Percentiles rank a stretch among this genome's conserved stretches.
These are phyloP conservation scores for Stercorarius parasiticus DNA, from an alignment of 2,113 vertebrate genomes.

Conservation along the genomic window DNA sequence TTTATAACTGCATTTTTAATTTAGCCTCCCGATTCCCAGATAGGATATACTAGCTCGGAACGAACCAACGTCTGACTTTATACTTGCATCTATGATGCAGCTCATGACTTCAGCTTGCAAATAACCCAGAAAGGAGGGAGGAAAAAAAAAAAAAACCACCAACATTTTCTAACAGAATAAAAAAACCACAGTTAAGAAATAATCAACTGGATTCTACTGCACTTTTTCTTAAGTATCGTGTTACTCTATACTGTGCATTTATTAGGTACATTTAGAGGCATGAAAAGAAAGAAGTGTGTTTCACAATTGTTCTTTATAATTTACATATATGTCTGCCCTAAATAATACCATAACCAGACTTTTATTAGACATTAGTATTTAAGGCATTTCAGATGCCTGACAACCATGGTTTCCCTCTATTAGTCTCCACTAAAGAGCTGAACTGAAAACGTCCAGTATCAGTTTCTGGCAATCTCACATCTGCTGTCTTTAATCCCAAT, in stretches of 20 bases:
- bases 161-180: neutral
- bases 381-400: neutral
- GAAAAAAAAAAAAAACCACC: neutral
- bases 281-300: neutral
- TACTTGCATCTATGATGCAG: neutral
- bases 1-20: constrained; percentile 58
- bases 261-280: neutral
- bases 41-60: neutral
- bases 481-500: neutral
- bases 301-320: neutral
- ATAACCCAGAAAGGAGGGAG: neutral
- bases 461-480: neutral
- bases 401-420: neutral
- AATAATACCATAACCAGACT: neutral
- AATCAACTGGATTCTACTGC: neutral
- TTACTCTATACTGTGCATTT: neutral
- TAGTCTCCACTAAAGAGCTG: neutral
- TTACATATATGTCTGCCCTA: neutral
- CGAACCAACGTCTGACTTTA: neutral
- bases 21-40: constrained; percentile 25
- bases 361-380: neutral
- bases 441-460: neutral
- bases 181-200: neutral
- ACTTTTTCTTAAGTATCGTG: neutral
- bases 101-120: neutral